These are phyloP conservation scores for Borostomias antarcticus DNA, from an alignment of 2,797 vertebrate species.

Conservation along the genomic window DNA sequence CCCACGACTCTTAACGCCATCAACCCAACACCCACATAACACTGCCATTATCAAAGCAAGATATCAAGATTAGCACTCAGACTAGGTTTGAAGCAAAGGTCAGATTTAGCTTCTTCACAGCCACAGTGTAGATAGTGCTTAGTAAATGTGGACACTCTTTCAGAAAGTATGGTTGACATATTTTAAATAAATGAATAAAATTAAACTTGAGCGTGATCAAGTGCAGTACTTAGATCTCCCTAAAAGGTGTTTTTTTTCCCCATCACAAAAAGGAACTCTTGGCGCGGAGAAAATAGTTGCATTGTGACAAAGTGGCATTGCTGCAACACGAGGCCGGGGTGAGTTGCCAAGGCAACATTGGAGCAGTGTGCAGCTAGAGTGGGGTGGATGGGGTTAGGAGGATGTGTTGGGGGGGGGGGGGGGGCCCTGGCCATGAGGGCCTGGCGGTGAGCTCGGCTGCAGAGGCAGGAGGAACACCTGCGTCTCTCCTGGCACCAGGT, in stretches of 20 bases:
- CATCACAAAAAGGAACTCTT: slow-evolving; percentile 38
- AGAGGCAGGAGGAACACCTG: slow-evolving; percentile 74
- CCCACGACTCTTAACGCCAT: background rate
- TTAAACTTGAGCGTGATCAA: slow-evolving; percentile 19
- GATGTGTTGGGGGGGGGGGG: slow-evolving; percentile 46
- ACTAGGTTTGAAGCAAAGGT: too few relatives aligned
- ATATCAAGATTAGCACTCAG: too few relatives aligned
- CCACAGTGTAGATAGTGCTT: background rate
- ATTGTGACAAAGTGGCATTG: slow-evolving; percentile 65
- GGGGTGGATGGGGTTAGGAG: slow-evolving; percentile 25
- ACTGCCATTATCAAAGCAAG: too few relatives aligned
- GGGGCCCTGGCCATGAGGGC: slow-evolving; percentile 38
- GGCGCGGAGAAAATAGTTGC: slow-evolving; percentile 59
- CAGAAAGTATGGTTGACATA: background rate
- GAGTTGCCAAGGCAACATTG: slow-evolving; percentile 71
- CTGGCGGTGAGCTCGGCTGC: slow-evolving; percentile 27
- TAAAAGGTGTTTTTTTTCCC: slow-evolving; percentile 48
- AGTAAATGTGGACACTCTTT: background rate
- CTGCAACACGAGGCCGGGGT: slow-evolving; percentile 65
- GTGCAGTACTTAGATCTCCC: slow-evolving; percentile 51
- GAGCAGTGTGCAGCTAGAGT: slow-evolving; percentile 52
- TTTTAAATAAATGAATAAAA: background rate
- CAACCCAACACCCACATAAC: too few relatives aligned
- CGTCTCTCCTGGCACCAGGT: slow-evolving; percentile 78
- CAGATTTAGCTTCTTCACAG: too few relatives aligned